Evolutionary conservation across 2,113 vertebrate genomes (phyloP), one percentile per base, ranked within the genome.

Genomic region (Platycercus adscitus): DNA sequence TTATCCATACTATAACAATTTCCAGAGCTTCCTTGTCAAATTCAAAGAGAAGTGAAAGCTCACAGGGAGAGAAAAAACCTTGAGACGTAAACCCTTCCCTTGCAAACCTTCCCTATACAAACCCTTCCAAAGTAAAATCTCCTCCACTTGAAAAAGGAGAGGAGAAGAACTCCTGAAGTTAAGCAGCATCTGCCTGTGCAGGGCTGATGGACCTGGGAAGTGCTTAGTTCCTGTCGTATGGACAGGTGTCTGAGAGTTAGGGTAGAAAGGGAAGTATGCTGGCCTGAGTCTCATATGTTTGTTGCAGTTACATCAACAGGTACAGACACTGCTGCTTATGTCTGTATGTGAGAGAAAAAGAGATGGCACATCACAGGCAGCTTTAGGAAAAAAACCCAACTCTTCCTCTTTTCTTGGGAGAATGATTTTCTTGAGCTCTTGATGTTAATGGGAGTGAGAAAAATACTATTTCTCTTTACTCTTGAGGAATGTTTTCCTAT

Each of bases 401-500:
- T 28, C 35, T 71, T 75, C 28, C 31, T 73, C 10, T 35, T 90
- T 66, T 47, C 37, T 31, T 15, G 11, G n/a, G 21, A 82, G 44
- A 35, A 86, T 64, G 33, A 43, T 78, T 86, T 91, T 39, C 16
- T 55, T 60, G 52, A 85, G 49, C 58, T 85, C 84, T 89, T 81
- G 65, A 76, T 75, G 52, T 21, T 89, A 86, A 78, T 44, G 18
- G 16, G 26, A 79, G 33, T 20, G 64, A 84, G 17, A 26, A 61
- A 88, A 79, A 65, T 31, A 55, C 25, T 69, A 37, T 70, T 85
- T 73, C 78, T 93, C 81, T 93, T 93, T 89, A 81, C 52, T 96
- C 76, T 70, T 80, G 86, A 95, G 94, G 76, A 97, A 93, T 75
- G 47, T 56, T 69, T 80, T 95, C 95, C 84, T 93, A 94, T 93